These are phyloP conservation scores for Drosophila multiciliata DNA, from an alignment of 2,888 invertebrate genomes.

Conservation along the genomic window DNA sequence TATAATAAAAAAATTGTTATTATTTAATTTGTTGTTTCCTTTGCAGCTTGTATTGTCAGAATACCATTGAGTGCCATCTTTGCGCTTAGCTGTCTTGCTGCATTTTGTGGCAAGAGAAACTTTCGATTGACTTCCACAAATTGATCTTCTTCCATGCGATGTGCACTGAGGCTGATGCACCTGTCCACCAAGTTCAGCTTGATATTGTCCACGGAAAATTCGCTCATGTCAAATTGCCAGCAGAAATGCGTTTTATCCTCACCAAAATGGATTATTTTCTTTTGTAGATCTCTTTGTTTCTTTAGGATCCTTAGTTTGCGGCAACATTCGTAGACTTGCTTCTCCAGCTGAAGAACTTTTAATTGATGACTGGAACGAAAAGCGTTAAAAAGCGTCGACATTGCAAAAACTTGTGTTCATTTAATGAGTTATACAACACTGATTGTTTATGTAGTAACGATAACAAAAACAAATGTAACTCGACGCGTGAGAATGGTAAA, in stretches of 20 bases:
- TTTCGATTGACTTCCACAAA: conserved; percentile 8
- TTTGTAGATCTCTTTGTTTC: neutral
- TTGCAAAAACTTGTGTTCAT: neutral
- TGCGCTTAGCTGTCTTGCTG: conserved; percentile 2
- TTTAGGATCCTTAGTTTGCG: neutral
- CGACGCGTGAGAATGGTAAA: neutral
- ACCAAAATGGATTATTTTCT: neutral
- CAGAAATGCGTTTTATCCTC: neutral
- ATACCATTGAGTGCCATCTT: conserved; percentile 18
- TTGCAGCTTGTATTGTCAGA: conserved; percentile 21
- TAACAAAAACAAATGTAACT: neutral
- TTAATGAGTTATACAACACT: neutral
- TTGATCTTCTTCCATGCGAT: neutral
- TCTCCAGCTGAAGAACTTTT: conserved; percentile 29
- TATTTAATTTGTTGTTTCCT: neutral
- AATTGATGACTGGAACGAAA: conserved; percentile 10
- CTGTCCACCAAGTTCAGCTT: conserved; percentile 9
- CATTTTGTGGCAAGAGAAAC: conserved; percentile 32
- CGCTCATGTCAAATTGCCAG: conserved; percentile 38
- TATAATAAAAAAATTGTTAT: neutral
- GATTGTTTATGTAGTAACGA: conserved; percentile 7
- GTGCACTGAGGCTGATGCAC: conserved; percentile 20
- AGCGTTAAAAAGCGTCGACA: conserved; percentile 11
- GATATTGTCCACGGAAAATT: conserved; percentile 32
- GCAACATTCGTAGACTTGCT: conserved; percentile 25